A percentile compares a stretch with the other conserved stretches of the same genome.
Evolutionary conservation across 2,797 vertebrate species (phyloP).

Genomic region (Cynopterus sphinx): DNA sequence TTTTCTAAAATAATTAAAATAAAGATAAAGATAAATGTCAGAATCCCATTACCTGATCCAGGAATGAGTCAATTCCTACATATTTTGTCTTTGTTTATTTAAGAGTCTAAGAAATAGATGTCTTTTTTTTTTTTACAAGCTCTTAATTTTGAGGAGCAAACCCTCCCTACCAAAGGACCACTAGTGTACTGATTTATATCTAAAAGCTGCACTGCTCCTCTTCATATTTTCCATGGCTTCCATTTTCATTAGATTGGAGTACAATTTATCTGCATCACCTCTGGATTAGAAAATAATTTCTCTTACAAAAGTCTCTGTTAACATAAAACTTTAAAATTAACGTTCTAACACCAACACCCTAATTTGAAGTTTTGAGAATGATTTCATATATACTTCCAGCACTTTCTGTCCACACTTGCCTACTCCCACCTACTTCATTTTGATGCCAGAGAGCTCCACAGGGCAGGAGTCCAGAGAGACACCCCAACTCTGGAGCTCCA

Average conservation of each 20-base stretch:
- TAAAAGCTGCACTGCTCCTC: background rate
- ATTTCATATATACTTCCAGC: background rate
- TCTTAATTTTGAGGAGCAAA: background rate
- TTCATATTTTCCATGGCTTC: background rate
- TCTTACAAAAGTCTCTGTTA: background rate
- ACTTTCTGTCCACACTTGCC: background rate
- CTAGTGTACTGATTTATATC: background rate
- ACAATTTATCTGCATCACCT: background rate
- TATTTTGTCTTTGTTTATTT: background rate
- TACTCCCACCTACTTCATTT: background rate
- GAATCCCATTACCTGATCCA: background rate
- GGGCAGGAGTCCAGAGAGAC: no score
- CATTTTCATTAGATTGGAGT: background rate
- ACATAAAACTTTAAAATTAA: background rate
- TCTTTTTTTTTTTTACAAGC: background rate
- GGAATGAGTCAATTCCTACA: background rate
- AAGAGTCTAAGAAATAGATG: background rate
- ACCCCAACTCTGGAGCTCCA: no score
- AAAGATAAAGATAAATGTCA: background rate
- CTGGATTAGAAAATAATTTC: background rate
- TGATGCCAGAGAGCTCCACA: no score
- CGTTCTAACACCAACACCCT: background rate
- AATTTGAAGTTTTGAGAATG: background rate
- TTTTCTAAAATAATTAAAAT: constrained; percentile 32
- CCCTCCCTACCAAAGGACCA: background rate